Evolutionary conservation across 2,797 vertebrate species (phyloP).

Genomic region (Parotocinclus haroldoi): DNA sequence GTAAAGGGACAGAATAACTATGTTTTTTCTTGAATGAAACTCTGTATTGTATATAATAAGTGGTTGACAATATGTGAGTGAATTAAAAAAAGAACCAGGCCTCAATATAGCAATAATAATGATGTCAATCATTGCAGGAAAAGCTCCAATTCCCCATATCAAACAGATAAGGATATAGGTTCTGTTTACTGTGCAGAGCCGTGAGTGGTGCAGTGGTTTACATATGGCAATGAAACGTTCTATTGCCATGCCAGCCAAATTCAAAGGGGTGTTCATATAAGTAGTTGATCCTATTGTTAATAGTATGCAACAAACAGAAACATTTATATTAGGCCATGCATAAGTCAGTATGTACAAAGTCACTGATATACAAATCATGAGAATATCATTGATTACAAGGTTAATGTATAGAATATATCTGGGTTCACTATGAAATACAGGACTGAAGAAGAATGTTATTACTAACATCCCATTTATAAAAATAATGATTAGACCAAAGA

Average conservation of each 20-base stretch:
- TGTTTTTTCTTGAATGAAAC: constrained; percentile 46
- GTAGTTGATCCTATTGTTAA: constrained; percentile 53
- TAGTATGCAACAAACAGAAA: constrained; percentile 54
- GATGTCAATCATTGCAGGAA: constrained; percentile 57
- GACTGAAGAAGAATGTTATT: constrained; percentile 56
- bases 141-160: constrained; percentile 54
- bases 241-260: constrained; percentile 69
- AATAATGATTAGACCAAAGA: constrained; percentile 62
- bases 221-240: constrained; percentile 71
- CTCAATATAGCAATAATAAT: constrained; percentile 45
- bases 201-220: constrained; percentile 54
- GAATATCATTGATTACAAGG: constrained; percentile 67
- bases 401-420: constrained; percentile 71
- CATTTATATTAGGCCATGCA: constrained; percentile 52
- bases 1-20: constrained; percentile 44
- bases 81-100: constrained; percentile 51
- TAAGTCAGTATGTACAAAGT: constrained; percentile 56
- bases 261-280: constrained; percentile 67
- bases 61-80: constrained; percentile 40
- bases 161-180: constrained; percentile 56
- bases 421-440: constrained; percentile 51
- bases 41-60: constrained; percentile 49
- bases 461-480: constrained; percentile 66
- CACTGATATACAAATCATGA: constrained; percentile 57
- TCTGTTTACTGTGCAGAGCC: constrained; percentile 55